Percentiles rank a stretch among this genome's conserved stretches.
Conservation (phyloP, 1,140 invertebrate species). For the Aphelenchoides avenae region DNA sequence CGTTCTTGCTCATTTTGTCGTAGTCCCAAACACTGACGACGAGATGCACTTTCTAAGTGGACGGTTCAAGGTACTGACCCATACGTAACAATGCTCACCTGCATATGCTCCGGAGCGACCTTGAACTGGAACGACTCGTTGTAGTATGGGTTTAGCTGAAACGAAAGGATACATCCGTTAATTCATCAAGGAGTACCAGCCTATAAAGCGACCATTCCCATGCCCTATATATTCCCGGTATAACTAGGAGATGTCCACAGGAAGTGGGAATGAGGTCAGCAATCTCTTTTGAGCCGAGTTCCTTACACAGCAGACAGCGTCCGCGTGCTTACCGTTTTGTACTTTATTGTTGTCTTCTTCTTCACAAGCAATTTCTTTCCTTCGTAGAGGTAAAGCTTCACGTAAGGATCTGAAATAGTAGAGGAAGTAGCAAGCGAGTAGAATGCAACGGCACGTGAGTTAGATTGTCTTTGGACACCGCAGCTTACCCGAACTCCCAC, state of each 20-base stretch:
- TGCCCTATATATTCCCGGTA: no score
- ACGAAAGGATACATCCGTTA: no score
- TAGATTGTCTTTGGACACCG: neutral
- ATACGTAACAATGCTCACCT: conserved; percentile 61
- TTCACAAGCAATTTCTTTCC: conserved; percentile 66
- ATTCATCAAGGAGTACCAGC: no score
- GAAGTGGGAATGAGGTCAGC: no score
- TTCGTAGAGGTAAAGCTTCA: conserved; percentile 66
- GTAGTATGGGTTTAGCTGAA: conserved; percentile 60
- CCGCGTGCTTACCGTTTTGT: conserved; percentile 65
- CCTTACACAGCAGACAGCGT: no score
- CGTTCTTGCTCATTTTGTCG: conserved; percentile 59
- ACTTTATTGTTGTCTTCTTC: conserved; percentile 67
- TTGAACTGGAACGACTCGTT: conserved; percentile 69
- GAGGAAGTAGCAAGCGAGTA: neutral
- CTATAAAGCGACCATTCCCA: no score
- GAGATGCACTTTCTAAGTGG: conserved; percentile 52
- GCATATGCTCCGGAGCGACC: conserved; percentile 70
- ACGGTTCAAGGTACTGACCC: conserved; percentile 8
- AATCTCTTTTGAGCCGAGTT: no score
- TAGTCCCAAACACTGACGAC: conserved; percentile 58
- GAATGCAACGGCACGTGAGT: neutral
- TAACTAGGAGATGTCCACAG: no score
- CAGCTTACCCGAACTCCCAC: conserved; percentile 70
- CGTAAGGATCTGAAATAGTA: conserved; percentile 66